Percentiles rank a stretch among this genome's conserved stretches.
Conservation (phyloP, 1,140 invertebrate species). For the Drosophila orena region DNA sequence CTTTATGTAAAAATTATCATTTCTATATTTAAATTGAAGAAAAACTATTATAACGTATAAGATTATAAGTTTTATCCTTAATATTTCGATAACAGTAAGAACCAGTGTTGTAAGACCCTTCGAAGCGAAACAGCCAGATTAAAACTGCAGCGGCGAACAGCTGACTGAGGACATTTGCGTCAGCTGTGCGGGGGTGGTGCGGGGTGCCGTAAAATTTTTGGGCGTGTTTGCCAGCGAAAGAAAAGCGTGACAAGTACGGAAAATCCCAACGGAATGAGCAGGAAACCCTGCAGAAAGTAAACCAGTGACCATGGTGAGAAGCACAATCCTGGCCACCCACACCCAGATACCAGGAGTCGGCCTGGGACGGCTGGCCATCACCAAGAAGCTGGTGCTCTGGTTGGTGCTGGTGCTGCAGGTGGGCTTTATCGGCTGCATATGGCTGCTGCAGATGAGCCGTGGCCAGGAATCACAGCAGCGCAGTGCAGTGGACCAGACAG, state of each 20-base stretch:
- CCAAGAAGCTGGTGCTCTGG: slow-evolving; percentile 75
- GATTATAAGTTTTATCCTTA: too few species aligned
- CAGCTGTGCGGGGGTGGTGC: slow-evolving; percentile 58
- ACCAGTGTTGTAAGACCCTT: background rate
- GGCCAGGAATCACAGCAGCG: slow-evolving; percentile 37
- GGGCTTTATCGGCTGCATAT: slow-evolving; percentile 73
- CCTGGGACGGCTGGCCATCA: slow-evolving; percentile 50
- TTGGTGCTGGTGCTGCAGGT: slow-evolving; percentile 70
- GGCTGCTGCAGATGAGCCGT: slow-evolving; percentile 64
- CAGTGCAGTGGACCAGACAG: slow-evolving; percentile 1
- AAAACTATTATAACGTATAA: background rate
- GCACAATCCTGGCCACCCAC: slow-evolving; percentile 8
- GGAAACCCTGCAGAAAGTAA: slow-evolving; percentile 6
- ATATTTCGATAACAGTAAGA: background rate
- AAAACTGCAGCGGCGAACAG: slow-evolving; percentile 22
- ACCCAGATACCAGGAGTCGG: slow-evolving; percentile 7
- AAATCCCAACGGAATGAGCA: slow-evolving; percentile 23
- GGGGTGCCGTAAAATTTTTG: slow-evolving; percentile 42
- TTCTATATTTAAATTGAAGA: background rate
- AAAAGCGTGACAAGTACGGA: slow-evolving; percentile 8
- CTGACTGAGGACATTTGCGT: slow-evolving; percentile 28
- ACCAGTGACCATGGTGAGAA: slow-evolving; percentile 50
- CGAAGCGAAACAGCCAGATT: background rate
- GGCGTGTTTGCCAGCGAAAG: slow-evolving; percentile 57
- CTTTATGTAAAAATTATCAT: background rate